phyloP scores from a whole-genome alignment of 30 jellyfish, hydroid and myxozoan species.

The Haliclystus octoradiatus region DNA sequence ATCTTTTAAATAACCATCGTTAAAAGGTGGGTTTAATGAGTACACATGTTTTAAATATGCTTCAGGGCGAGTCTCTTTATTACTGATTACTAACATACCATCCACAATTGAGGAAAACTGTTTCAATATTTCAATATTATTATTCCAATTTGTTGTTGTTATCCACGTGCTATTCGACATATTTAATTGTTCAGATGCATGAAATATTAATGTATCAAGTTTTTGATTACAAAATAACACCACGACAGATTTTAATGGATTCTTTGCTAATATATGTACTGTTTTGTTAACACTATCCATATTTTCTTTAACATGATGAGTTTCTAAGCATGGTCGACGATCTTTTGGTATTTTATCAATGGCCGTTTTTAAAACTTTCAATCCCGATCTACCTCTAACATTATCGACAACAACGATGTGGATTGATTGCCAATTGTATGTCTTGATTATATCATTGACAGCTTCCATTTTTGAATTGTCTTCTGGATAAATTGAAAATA shows the following conservation, averaged over 20 bases:
- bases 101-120: conserved; percentile 31
- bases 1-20: conserved; percentile 22
- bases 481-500: conserved; percentile 63
- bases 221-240: conserved; percentile 37
- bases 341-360: conserved; percentile 1
- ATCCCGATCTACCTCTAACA: conserved; percentile 32
- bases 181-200: conserved; percentile 36
- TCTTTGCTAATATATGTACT: conserved; percentile 16
- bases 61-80: conserved; percentile 18
- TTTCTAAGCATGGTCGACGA: conserved; percentile 6
- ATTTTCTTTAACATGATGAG: neutral
- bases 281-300: conserved; percentile 5
- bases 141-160: conserved; percentile 43
- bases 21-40: conserved; percentile 27
- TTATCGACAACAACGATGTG: conserved; percentile 48
- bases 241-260: conserved; percentile 49
- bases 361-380: conserved; percentile 7
- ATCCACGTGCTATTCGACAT: conserved; percentile 36
- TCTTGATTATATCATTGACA: conserved; percentile 40
- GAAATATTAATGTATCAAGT: conserved; percentile 20
- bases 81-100: conserved; percentile 62
- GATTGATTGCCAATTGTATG: conserved; percentile 41
- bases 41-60: conserved; percentile 26
- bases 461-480: conserved; percentile 39
- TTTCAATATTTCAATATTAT: conserved; percentile 2